Evolutionary conservation across 2,797 vertebrate genomes (phyloP), one percentile per base, ranked within the genome.

Genomic region (Liparis tanakae): DNA sequence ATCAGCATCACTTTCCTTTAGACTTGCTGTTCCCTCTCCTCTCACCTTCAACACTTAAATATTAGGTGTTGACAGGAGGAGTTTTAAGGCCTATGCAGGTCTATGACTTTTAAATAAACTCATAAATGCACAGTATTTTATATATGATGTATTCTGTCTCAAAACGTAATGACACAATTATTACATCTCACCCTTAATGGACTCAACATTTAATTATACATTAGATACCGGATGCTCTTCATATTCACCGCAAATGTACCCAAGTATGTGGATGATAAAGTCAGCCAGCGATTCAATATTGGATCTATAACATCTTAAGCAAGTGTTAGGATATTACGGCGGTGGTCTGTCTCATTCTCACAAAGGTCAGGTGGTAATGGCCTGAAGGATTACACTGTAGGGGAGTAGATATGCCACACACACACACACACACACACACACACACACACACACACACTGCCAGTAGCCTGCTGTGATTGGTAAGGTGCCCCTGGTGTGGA

Each of bases 311-410:
- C 54, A 71, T 70, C 74, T 85, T 72, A 44, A 81, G 66, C 25
- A 56, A 67, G 53, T 71, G 79, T 80, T 64, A 62, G 34, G 72
- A 70, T 67, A 72, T 72, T 73, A 70, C 64, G 62, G 72, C 71
- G 68, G 53, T 72, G 70, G 37, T 82, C 48, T 39, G 74, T 65
- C 74, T 83, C 79, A 60, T 83, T 83, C 76, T 76, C 64, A 50
- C 65, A 71, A 80, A 86, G 87, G 87, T 91, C 88, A 88, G 87
- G 79, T 82, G 78, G 66, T 90, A 90, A 91, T 86, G 89, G 80
- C 75, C 79, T 76, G 8, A 76, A 88, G 87, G 86, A 90, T 91
- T 88, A 89, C 66, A 64, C 82, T 70, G 50, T 63, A 67, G 75
- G 79, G 68, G 34, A 61, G 77, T 70, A 85, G 88, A 86, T 80